These are phyloP conservation scores for Hydropotes inermis DNA, from an alignment of 2,113 vertebrate genomes.

Conservation along the genomic window DNA sequence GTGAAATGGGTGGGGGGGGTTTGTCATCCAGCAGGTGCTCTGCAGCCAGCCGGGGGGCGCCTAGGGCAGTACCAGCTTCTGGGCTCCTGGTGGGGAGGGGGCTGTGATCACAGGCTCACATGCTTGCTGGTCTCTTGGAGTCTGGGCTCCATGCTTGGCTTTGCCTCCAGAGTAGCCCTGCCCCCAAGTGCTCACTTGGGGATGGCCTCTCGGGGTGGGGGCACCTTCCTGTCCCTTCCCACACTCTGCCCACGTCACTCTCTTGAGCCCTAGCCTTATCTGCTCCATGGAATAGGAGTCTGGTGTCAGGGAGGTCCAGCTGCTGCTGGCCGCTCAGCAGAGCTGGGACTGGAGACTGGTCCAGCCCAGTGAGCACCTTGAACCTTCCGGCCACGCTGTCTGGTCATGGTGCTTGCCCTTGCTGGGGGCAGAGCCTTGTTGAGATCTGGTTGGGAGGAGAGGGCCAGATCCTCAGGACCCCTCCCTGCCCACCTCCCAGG, in stretches of 20 bases:
- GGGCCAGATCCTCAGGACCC: background rate
- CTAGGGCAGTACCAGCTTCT: background rate
- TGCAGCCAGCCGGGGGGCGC: fast-evolving
- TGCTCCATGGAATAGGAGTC: background rate
- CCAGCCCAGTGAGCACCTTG: fast-evolving
- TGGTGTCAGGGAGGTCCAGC: background rate
- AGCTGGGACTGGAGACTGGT: background rate
- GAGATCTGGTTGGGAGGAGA: background rate
- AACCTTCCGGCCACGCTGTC: fast-evolving
- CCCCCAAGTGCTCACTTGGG: fast-evolving
- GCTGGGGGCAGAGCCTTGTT: fast-evolving
- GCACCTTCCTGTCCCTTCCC: background rate
- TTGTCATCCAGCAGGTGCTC: no score
- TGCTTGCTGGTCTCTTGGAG: fast-evolving
- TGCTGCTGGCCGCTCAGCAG: background rate
- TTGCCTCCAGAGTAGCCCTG: background rate
- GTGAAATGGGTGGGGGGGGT: background rate
- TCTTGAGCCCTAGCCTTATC: background rate
- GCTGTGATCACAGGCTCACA: background rate
- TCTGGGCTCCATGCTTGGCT: background rate
- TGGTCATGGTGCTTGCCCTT: fast-evolving
- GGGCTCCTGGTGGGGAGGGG: background rate
- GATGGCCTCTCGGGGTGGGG: background rate
- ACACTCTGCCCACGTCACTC: fast-evolving
- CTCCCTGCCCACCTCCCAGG: background rate